These are phyloP conservation scores for Variabilichromis moorii DNA, from an alignment of 2,113 vertebrate genomes.

Conservation along the genomic window DNA sequence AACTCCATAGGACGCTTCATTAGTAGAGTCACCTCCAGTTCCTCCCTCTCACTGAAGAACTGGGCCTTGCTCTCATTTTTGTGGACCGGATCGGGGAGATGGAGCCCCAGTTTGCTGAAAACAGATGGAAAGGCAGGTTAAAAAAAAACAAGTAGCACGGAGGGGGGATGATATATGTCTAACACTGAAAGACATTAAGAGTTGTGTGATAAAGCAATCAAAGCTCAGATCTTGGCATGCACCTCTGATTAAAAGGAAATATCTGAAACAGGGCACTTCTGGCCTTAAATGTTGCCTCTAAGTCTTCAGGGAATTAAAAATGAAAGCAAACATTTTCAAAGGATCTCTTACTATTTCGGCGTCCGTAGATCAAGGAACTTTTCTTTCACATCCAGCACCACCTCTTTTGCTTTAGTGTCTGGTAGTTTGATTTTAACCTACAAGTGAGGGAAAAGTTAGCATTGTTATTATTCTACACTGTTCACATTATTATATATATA, in stretches of 20 bases:
- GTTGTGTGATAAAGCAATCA: background rate
- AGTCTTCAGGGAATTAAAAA: background rate
- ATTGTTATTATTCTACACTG: background rate
- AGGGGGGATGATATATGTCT: background rate
- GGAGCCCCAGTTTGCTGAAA: slow-evolving; percentile 83
- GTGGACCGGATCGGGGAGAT: slow-evolving; percentile 81
- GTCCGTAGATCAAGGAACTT: slow-evolving; percentile 85
- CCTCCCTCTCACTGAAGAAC: slow-evolving; percentile 74
- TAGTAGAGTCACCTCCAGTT: slow-evolving; percentile 81
- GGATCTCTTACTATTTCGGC: slow-evolving; percentile 78
- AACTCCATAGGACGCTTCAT: slow-evolving; percentile 76
- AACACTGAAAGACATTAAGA: background rate
- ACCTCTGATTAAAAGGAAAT: background rate
- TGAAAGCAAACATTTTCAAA: slow-evolving; percentile 6
- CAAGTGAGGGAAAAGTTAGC: background rate
- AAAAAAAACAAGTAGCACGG: background rate
- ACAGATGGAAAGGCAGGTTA: background rate
- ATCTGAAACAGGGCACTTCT: background rate
- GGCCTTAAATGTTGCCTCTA: background rate
- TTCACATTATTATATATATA: background rate
- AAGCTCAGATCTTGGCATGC: background rate
- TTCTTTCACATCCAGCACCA: slow-evolving; percentile 82
- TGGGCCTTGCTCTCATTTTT: slow-evolving; percentile 73
- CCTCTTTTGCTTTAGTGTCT: slow-evolving; percentile 77
- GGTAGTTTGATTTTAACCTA: slow-evolving; percentile 91